These are phyloP conservation scores for Neodiprion lecontei DNA, from an alignment of 1,140 invertebrate species.

Conservation along the genomic window DNA sequence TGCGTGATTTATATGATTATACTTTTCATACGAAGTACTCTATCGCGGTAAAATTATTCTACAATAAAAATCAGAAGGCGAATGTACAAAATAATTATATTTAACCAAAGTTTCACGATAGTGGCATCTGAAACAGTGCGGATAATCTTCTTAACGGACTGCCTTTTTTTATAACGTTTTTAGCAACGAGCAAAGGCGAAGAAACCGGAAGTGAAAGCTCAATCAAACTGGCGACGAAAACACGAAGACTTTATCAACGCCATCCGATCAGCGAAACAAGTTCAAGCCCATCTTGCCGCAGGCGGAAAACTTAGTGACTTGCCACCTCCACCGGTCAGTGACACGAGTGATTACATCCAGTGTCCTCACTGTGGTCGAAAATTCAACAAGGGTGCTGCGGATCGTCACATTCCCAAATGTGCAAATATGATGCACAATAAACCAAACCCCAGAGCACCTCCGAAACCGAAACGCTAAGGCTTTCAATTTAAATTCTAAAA, in stretches of 20 bases:
- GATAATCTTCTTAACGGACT: constrained; percentile 9
- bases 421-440: constrained; percentile 84
- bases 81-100: no score
- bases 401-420: constrained; percentile 94
- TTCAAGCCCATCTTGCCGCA: constrained; percentile 82
- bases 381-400: constrained; percentile 87
- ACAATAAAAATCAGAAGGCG: no score
- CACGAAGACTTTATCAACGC: constrained; percentile 92
- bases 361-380: constrained; percentile 90
- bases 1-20: no score
- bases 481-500: not conserved
- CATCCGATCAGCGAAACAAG: constrained; percentile 88
- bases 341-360: constrained; percentile 88
- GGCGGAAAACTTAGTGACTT: constrained; percentile 88
- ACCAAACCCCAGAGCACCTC: constrained; percentile 59
- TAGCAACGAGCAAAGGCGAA: constrained; percentile 37
- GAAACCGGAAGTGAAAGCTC: constrained; percentile 36
- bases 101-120: not conserved
- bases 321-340: constrained; percentile 86
- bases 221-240: constrained; percentile 85
- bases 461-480: constrained; percentile 40
- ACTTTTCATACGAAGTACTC: no score
- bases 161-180: constrained; percentile 11
- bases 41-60: no score
- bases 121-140: not conserved